Evolutionary conservation across 1,140 invertebrate genomes (phyloP), one percentile per base, ranked within the genome.

Genomic region (Scaptomyza hsui): DNA sequence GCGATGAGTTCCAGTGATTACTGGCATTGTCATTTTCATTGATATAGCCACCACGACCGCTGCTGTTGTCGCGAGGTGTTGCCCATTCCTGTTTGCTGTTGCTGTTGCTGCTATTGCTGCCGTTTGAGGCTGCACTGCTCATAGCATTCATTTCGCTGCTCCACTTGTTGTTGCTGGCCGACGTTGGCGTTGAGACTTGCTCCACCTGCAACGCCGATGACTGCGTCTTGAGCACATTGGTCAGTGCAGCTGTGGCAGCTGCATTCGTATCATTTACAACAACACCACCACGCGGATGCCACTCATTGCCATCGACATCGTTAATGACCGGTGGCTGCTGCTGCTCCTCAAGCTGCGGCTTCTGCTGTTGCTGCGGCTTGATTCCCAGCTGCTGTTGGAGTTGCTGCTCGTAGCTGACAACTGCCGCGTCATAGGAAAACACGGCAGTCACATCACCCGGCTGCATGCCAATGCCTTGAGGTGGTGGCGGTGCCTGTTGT

Each of bases 121-220:
- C 72, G 41, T 78, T 89, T 0, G 80, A 77, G 9, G 77, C 74
- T 1, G 81, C 70, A 1, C 75, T 75, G 29, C 74, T 78, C 74
- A 89, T 67, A n/a, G 89, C 75, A 62, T 90, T 90, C 75, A 91
- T 85, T 32, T 91, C 90, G 2, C 76, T 81, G 68, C 89, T 91
- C 90, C 90, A 91, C 52, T 91, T 90, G 37, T 76, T 91, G 10
- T 72, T 24, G 49, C 35, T 24, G 47, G 39, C 18, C 7, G 67
- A 18, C 12, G 56, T 42, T 4, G 29, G 41, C 13, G 55, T 21
- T 19, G 47, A 3, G 3, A 37, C 10, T 29, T 45, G 39, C 0
- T 51, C 44, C 32, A 32, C 48, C 44, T 9, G 37, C 21, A 15
- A 75, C 5, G 39, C 51, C 37, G 68, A 60, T n/a, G 77, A 68